phyloP scores from a whole-genome alignment of 2,113 vertebrate genomes.

The Etia nguti region DNA sequence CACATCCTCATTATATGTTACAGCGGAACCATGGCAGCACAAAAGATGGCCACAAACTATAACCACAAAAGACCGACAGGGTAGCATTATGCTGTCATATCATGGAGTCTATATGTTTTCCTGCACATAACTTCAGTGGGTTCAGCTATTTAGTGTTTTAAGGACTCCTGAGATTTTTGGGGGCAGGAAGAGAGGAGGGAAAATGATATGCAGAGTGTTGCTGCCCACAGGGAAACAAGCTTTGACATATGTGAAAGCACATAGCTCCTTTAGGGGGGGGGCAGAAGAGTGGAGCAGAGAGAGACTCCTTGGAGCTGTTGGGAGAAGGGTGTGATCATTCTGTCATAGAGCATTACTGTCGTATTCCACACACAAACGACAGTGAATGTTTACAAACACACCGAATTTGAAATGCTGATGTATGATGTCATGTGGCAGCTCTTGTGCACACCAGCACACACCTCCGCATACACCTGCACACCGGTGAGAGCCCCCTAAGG shows the following conservation, averaged over 20 bases:
- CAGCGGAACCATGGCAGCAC: neutral
- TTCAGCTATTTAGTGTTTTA: neutral
- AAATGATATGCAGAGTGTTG: constrained; percentile 14
- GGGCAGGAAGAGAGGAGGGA: neutral
- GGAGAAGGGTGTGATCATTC: constrained; percentile 66
- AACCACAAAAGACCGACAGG: constrained; percentile 17
- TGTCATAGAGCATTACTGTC: constrained; percentile 57
- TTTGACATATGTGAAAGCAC: constrained; percentile 63
- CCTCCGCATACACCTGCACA: neutral
- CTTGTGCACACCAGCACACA: neutral
- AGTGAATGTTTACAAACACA: constrained; percentile 13
- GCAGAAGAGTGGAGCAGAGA: constrained; percentile 22
- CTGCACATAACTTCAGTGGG: neutral
- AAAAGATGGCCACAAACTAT: neutral
- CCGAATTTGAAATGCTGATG: constrained; percentile 6
- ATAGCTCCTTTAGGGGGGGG: constrained; percentile 36
- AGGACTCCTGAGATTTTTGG: neutral
- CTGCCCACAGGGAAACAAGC: constrained; percentile 52
- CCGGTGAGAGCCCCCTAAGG: constrained; percentile 15
- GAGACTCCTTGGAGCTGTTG: constrained; percentile 45
- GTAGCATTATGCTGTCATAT: constrained; percentile 8
- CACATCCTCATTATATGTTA: neutral
- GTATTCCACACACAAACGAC: neutral
- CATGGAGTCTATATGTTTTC: constrained; percentile 3
- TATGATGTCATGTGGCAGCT: constrained; percentile 16